These are phyloP conservation scores for Agrochola circellaris DNA, from an alignment of 2,888 invertebrate genomes.

Conservation along the genomic window DNA sequence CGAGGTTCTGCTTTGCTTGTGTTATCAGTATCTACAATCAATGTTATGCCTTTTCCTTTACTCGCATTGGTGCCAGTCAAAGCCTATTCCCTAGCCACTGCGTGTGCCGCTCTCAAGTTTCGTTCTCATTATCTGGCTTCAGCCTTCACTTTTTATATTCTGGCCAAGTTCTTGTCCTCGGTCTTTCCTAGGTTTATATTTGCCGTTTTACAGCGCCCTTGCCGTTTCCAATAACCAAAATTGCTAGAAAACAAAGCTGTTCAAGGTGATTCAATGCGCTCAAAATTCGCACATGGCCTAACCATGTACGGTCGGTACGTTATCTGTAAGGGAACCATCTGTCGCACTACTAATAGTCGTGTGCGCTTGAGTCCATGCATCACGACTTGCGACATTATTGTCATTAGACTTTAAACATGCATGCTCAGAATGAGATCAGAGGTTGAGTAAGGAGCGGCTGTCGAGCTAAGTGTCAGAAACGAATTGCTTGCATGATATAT, in stretches of 20 bases:
- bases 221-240: neutral
- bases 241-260: neutral
- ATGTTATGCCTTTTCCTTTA: neutral
- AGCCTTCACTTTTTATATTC: neutral
- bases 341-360: slow-evolving; percentile 44
- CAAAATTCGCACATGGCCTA: slow-evolving; percentile 42
- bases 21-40: neutral
- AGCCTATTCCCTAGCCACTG: neutral
- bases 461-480: slow-evolving; percentile 15
- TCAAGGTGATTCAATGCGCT: slow-evolving; percentile 31
- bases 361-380: slow-evolving; percentile 44
- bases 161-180: neutral
- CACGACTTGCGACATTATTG: slow-evolving; percentile 59
- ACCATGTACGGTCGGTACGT: slow-evolving; percentile 40
- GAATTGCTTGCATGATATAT: slow-evolving; percentile 1
- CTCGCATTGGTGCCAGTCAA: neutral
- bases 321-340: slow-evolving; percentile 57
- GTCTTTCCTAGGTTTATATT: neutral
- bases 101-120: neutral
- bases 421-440: slow-evolving; percentile 50
- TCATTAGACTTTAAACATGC: slow-evolving; percentile 46
- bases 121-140: neutral
- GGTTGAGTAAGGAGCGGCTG: slow-evolving; percentile 39
- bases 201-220: neutral
- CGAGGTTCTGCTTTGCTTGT: neutral